These are phyloP conservation scores for Rhagoletis zephyria DNA, from an alignment of 1,140 invertebrate species.

Conservation along the genomic window DNA sequence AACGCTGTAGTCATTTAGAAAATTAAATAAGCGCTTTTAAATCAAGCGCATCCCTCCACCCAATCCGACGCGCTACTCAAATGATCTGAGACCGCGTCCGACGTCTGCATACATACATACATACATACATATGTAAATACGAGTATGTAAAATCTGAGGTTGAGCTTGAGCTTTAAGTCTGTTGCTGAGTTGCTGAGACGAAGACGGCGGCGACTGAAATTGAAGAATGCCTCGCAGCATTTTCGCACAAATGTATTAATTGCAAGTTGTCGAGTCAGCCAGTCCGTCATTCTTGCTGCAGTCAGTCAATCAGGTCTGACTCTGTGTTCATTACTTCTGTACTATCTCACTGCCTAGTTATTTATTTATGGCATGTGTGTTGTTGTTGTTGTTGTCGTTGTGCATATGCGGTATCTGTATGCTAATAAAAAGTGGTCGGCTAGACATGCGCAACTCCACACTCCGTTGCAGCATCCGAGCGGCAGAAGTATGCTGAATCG, in stretches of 20 bases:
- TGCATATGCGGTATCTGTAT: not conserved
- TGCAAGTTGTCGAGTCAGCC: constrained; percentile 44
- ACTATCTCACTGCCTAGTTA: constrained; percentile 47
- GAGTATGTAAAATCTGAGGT: not conserved
- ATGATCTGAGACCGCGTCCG: not conserved
- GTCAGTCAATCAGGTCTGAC: constrained; percentile 34
- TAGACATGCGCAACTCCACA: not conserved
- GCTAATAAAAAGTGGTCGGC: constrained; percentile 21
- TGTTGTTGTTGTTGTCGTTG: not conserved
- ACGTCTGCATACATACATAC: not conserved
- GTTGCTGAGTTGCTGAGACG: too few relatives aligned
- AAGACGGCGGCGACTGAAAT: not conserved
- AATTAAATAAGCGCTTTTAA: constrained; percentile 51
- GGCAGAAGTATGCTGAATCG: not conserved
- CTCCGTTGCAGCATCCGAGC: not conserved
- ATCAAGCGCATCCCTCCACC: constrained; percentile 30
- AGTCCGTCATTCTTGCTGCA: not conserved
- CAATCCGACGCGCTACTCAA: constrained; percentile 38
- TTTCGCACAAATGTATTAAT: constrained; percentile 54
- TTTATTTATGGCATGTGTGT: constrained; percentile 31
- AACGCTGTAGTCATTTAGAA: constrained; percentile 42
- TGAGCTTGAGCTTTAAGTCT: not conserved
- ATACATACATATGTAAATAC: not conserved
- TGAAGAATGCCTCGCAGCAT: constrained; percentile 37
- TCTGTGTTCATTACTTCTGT: not conserved